Percentiles rank a stretch among this genome's conserved stretches.
These are phyloP conservation scores for Gerris buenoi DNA, from an alignment of 1,140 invertebrate genomes.

Conservation along the genomic window DNA sequence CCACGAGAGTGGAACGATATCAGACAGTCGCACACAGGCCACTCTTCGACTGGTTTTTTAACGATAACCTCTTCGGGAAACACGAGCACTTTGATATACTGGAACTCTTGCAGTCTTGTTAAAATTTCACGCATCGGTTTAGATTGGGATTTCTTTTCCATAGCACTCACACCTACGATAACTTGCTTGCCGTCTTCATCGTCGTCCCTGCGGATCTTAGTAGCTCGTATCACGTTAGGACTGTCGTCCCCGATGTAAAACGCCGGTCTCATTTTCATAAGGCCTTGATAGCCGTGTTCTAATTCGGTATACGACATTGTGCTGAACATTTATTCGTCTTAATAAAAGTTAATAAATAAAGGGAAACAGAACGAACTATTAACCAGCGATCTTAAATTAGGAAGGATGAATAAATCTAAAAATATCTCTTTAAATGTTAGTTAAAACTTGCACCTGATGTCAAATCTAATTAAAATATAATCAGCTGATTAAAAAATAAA, in stretches of 20 bases:
- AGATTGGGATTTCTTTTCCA: conserved; percentile 96
- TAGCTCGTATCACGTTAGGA: conserved; percentile 15
- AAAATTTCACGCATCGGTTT: conserved; percentile 99
- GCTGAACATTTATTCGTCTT: background rate
- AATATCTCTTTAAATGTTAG: no score
- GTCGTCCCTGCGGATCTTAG: conserved; percentile 16
- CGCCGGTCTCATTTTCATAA: conserved; percentile 47
- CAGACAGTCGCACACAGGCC: conserved; percentile 94
- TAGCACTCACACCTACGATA: conserved; percentile 90
- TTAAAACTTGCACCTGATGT: no score
- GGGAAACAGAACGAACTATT: no score
- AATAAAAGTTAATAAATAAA: no score
- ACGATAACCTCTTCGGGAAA: conserved; percentile 90
- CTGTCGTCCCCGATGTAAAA: conserved; percentile 42
- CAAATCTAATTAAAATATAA: no score
- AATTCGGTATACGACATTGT: conserved; percentile 78
- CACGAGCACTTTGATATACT: conserved; percentile 84
- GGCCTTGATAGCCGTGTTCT: conserved; percentile 73
- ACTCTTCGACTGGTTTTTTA: conserved; percentile 90
- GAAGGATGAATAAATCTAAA: no score
- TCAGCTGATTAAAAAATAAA: no score
- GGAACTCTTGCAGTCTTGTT: conserved; percentile 83
- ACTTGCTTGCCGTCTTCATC: conserved; percentile 56
- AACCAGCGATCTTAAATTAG: no score
- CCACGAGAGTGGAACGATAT: conserved; percentile 98